phyloP scores from a whole-genome alignment of 2,888 invertebrate genomes.

The Hecatera dysodea region DNA sequence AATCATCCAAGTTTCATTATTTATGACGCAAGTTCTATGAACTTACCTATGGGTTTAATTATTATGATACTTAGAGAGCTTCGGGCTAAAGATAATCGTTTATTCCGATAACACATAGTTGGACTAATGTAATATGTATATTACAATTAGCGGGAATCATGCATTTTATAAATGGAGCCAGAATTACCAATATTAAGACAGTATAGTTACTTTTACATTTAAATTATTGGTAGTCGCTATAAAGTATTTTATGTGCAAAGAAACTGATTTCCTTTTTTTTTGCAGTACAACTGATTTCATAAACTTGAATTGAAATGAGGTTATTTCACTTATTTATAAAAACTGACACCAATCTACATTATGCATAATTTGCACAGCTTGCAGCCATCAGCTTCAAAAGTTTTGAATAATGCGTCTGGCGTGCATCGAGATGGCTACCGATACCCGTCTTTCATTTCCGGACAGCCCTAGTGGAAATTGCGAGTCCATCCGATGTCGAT shows the following conservation, averaged over 20 bases:
- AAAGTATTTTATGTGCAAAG: too few relatives aligned
- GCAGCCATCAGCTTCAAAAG: slow-evolving; percentile 32
- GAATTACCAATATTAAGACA: neutral
- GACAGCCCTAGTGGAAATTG: slow-evolving; percentile 84
- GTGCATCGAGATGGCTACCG: slow-evolving; percentile 73
- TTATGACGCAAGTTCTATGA: slow-evolving; percentile 74
- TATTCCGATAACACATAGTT: slow-evolving; percentile 27
- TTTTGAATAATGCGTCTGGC: slow-evolving; percentile 62
- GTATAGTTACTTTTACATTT: too few relatives aligned
- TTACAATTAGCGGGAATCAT: slow-evolving; percentile 10
- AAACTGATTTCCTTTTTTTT: too few relatives aligned
- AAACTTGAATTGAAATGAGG: neutral
- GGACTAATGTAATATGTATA: slow-evolving; percentile 22
- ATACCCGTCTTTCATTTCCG: slow-evolving; percentile 84
- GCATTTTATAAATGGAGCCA: neutral
- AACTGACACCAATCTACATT: neutral
- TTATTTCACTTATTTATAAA: neutral
- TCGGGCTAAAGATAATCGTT: slow-evolving; percentile 35
- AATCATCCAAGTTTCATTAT: slow-evolving; percentile 78
- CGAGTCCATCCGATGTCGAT: slow-evolving; percentile 72
- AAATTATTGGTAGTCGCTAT: too few relatives aligned
- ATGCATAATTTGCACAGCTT: slow-evolving; percentile 1
- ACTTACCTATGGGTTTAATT: slow-evolving; percentile 63
- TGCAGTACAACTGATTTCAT: neutral
- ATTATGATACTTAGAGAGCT: slow-evolving; percentile 50